Percentiles rank a stretch among this genome's conserved stretches.
Evolutionary conservation across 1,140 invertebrate species (phyloP).

Genomic region (Hycleus cichorii): DNA sequence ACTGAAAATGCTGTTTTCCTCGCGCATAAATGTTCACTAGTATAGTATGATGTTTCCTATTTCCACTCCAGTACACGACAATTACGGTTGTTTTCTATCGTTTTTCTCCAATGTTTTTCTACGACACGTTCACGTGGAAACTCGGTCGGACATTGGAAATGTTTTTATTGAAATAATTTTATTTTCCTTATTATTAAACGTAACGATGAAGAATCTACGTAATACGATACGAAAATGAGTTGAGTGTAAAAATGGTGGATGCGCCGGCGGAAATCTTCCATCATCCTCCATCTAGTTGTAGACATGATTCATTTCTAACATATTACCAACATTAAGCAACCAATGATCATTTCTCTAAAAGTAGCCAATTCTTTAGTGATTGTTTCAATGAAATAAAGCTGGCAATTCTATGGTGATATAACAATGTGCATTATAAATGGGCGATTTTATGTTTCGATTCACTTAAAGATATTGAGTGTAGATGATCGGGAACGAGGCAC

Average conservation of each 20-base stretch:
- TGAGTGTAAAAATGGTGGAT: not conserved
- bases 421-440: not conserved
- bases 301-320: not conserved
- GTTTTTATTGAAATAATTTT: too few species aligned
- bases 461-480: not conserved
- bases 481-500: too few species aligned
- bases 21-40: conserved; percentile 7
- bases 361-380: too few species aligned
- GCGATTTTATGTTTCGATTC: not conserved
- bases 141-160: too few species aligned
- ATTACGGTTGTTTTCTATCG: not conserved
- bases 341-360: too few species aligned
- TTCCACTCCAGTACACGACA: conserved; percentile 8
- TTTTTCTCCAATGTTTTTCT: too few species aligned
- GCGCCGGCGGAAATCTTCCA: not conserved
- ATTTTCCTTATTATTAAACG: too few species aligned
- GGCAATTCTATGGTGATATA: not conserved
- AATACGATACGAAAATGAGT: too few species aligned
- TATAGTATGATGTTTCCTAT: conserved; percentile 9
- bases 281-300: too few species aligned
- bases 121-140: too few species aligned
- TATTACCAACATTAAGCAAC: not conserved
- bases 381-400: too few species aligned
- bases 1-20: conserved; percentile 9
- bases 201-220: too few species aligned